Evolutionary conservation across 2,888 invertebrate species (phyloP).

Genomic region (Camptogramma bilineatum): DNA sequence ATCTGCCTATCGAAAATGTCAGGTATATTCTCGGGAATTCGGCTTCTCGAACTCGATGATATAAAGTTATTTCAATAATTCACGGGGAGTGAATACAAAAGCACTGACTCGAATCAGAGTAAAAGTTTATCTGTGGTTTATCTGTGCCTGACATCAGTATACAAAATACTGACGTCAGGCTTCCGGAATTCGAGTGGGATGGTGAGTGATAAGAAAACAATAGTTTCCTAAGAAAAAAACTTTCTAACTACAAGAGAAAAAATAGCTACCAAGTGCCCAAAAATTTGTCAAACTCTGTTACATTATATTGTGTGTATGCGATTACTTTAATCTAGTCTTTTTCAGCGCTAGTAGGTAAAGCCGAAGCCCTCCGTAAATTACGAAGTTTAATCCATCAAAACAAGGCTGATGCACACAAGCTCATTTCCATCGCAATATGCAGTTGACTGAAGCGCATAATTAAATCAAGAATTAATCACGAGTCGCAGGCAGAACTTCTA

Average conservation of each 20-base stretch:
- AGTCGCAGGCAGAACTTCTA: constrained; percentile 17
- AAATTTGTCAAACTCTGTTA: too few species aligned
- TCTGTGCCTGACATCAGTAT: too few species aligned
- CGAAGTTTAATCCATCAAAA: constrained; percentile 3
- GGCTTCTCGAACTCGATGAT: constrained; percentile 10
- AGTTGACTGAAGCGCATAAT: constrained; percentile 11
- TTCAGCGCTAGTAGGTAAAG: not conserved
- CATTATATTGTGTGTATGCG: too few species aligned
- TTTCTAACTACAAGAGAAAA: too few species aligned
- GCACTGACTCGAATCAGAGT: not conserved
- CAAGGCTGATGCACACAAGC: constrained; percentile 13
- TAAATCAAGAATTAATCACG: constrained; percentile 33
- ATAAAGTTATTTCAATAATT: constrained; percentile 13
- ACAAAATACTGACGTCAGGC: not conserved
- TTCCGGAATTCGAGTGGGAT: too few species aligned
- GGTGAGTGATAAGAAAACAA: too few species aligned
- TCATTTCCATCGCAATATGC: constrained; percentile 17
- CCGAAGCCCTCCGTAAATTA: not conserved
- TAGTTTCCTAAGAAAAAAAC: too few species aligned
- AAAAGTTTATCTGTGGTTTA: not conserved
- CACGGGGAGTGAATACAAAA: constrained; percentile 8
- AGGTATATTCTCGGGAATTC: not conserved
- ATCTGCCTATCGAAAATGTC: not conserved
- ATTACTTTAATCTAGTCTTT: not conserved
- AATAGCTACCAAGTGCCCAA: too few species aligned